phyloP scores from a whole-genome alignment of 2,888 invertebrate species.

The Netelia fuscicornis region DNA sequence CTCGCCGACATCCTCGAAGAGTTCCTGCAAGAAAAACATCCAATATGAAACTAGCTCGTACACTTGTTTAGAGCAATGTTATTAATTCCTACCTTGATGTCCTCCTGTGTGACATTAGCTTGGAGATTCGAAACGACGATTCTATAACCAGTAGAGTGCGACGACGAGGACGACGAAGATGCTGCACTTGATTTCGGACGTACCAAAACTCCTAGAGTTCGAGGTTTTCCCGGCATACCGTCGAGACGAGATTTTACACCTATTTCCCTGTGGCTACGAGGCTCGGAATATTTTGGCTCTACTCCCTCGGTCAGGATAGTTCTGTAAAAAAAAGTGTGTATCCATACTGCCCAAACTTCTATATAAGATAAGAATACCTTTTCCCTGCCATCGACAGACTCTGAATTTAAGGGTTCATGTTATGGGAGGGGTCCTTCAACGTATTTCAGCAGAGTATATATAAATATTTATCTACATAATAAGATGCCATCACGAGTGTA shows the following conservation, averaged over 20 bases:
- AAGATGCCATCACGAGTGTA: too few relatives aligned
- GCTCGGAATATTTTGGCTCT: slow-evolving; percentile 79
- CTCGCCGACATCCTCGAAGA: slow-evolving; percentile 97
- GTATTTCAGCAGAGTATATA: too few relatives aligned
- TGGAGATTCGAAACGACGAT: slow-evolving; percentile 97
- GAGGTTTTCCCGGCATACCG: slow-evolving; percentile 80
- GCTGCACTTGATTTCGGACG: slow-evolving; percentile 84
- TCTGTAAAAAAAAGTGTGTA: slow-evolving; percentile 64
- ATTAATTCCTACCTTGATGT: slow-evolving; percentile 90
- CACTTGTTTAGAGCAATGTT: neutral
- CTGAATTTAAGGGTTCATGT: too few relatives aligned
- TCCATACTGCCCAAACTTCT: too few relatives aligned
- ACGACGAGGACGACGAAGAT: slow-evolving; percentile 70
- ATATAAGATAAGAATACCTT: too few relatives aligned
- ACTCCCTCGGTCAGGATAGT: slow-evolving; percentile 79
- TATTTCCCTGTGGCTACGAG: slow-evolving; percentile 78
- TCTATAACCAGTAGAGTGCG: slow-evolving; percentile 89
- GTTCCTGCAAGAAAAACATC: slow-evolving; percentile 87
- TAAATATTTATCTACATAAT: too few relatives aligned
- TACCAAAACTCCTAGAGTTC: slow-evolving; percentile 79
- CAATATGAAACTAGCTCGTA: neutral
- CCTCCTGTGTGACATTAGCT: slow-evolving; percentile 94
- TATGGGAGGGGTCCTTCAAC: too few relatives aligned
- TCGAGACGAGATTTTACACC: slow-evolving; percentile 85
- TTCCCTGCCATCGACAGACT: too few relatives aligned